phyloP scores from a whole-genome alignment of 2,888 invertebrate species.

The Rhamnusium bicolor region DNA sequence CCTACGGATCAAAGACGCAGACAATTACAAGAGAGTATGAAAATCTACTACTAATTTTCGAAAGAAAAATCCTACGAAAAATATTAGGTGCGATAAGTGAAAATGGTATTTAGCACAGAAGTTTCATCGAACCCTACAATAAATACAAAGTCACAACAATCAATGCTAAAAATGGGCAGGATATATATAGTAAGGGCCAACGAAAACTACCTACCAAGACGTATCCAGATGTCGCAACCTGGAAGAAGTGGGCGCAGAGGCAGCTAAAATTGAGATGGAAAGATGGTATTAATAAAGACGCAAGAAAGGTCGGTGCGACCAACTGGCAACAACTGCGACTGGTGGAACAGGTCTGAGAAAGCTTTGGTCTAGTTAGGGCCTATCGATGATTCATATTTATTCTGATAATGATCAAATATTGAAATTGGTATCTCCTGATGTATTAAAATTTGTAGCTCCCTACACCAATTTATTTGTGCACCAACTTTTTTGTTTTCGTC shows the following conservation, averaged over 20 bases:
- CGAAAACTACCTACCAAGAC: neutral
- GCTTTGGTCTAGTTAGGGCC: neutral
- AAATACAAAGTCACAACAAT: neutral
- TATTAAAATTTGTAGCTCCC: no score
- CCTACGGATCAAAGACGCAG: no score
- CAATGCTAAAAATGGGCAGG: no score
- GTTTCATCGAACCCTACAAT: neutral
- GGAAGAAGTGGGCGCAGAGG: neutral
- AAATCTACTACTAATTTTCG: constrained; percentile 1
- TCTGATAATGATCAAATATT: no score
- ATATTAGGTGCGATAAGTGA: constrained; percentile 7
- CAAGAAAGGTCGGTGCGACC: neutral
- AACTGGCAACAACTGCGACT: neutral
- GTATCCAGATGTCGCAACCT: neutral
- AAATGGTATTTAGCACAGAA: neutral
- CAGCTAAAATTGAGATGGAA: neutral
- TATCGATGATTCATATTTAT: no score
- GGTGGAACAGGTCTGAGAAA: neutral
- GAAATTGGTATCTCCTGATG: no score
- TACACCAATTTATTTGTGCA: no score
- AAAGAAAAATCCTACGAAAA: no score
- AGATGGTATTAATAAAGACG: neutral
- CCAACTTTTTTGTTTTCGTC: no score
- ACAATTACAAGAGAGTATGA: no score
- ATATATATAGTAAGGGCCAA: no score